These are phyloP conservation scores for Amniataba percoides DNA, from an alignment of 2,797 vertebrate genomes.

Conservation along the genomic window DNA sequence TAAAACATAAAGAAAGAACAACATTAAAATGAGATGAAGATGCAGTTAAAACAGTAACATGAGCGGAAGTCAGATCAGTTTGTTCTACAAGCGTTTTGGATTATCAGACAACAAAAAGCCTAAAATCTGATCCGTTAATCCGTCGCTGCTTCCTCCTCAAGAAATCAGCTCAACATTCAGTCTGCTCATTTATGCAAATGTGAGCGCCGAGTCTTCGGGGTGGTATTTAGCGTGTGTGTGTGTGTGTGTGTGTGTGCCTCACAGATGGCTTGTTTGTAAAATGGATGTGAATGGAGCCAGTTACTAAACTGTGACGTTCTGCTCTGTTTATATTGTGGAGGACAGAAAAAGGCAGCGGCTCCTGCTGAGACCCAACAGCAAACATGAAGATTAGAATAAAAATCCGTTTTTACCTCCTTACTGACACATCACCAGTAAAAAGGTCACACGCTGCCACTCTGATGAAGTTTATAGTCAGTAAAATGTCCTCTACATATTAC, in stretches of 20 bases:
- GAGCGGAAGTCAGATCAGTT: neutral
- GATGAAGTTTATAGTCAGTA: neutral
- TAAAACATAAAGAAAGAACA: neutral
- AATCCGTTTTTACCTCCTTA: neutral
- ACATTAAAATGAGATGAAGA: neutral
- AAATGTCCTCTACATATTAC: too few relatives aligned
- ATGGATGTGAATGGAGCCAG: neutral
- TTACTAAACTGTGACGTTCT: neutral
- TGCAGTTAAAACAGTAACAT: neutral
- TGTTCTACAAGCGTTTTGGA: slow-evolving; percentile 12
- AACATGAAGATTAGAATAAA: slow-evolving; percentile 6
- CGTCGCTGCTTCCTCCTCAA: neutral
- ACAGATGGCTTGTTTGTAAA: slow-evolving; percentile 16
- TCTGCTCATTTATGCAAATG: slow-evolving; percentile 48
- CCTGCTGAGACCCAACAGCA: slow-evolving; percentile 5
- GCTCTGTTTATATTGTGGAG: neutral
- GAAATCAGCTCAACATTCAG: slow-evolving; percentile 4
- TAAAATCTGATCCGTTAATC: slow-evolving; percentile 47
- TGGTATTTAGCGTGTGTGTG: slow-evolving; percentile 15
- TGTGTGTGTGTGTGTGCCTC: neutral
- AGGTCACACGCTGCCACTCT: neutral
- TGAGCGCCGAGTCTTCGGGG: slow-evolving; percentile 7
- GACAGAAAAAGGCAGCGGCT: neutral
- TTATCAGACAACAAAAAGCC: slow-evolving; percentile 27
- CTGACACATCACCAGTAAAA: neutral